Percentiles rank a stretch among this genome's conserved stretches.
Evolutionary conservation across 2,888 invertebrate genomes (phyloP).

Genomic region (Nephrotoma flavescens): DNA sequence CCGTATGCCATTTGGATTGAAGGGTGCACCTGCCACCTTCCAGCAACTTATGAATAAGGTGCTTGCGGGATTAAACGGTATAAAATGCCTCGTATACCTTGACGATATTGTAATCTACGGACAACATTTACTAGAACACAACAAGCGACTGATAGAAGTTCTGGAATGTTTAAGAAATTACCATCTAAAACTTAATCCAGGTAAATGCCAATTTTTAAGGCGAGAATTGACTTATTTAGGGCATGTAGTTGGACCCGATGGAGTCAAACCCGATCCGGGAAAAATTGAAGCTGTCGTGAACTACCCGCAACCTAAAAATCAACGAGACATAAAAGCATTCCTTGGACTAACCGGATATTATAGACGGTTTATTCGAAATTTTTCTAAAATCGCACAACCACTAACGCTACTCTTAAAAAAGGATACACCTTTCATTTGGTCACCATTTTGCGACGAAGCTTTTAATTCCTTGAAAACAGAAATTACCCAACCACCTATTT

Average conservation of each 20-base stretch:
- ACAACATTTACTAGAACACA: neutral
- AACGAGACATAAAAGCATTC: neutral
- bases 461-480: neutral
- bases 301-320: neutral
- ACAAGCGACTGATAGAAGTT: neutral
- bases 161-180: neutral
- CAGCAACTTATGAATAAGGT: neutral
- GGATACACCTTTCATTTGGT: neutral
- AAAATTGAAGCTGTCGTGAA: neutral
- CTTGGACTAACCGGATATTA: neutral
- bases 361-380: neutral
- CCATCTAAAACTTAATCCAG: neutral
- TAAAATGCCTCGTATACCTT: neutral
- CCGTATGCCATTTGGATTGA: neutral
- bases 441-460: neutral
- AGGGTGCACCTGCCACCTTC: neutral
- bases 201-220: neutral
- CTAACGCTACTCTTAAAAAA: neutral
- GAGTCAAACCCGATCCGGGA: neutral
- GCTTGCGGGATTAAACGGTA: neutral
- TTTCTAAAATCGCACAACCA: neutral
- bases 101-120: conserved; percentile 1
- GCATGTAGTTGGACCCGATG: neutral
- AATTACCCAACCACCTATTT: neutral
- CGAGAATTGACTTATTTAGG: too few species aligned